Evolutionary conservation across 1,140 invertebrate species (phyloP).

Genomic region (Colletes latitarsis): DNA sequence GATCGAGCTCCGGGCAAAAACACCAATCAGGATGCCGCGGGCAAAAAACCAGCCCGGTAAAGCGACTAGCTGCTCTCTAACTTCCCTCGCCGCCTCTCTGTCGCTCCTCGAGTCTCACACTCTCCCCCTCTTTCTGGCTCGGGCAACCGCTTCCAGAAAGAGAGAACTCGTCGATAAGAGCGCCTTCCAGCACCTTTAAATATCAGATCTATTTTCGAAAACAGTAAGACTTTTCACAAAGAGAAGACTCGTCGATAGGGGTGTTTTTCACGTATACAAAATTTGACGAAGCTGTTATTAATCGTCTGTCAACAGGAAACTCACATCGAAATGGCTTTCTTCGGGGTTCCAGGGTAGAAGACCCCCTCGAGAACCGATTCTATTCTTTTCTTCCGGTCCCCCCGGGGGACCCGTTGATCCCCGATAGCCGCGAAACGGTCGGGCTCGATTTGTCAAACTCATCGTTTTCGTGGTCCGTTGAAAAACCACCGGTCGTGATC

Average conservation of each 20-base stretch:
- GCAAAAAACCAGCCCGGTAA: slow-evolving; percentile 65
- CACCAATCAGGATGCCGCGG: slow-evolving; percentile 64
- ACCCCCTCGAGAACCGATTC: background rate
- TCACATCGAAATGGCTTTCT: too few relatives aligned
- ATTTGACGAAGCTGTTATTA: too few relatives aligned
- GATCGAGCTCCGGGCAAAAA: slow-evolving; percentile 69
- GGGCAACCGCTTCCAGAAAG: background rate
- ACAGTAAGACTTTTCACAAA: background rate
- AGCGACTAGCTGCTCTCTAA: slow-evolving; percentile 52
- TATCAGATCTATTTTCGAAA: too few relatives aligned
- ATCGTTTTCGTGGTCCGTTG: slow-evolving; percentile 3
- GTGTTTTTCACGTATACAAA: too few relatives aligned
- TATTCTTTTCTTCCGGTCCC: background rate
- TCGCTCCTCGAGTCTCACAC: slow-evolving; percentile 7
- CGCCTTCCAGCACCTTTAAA: too few relatives aligned
- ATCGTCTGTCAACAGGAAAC: too few relatives aligned
- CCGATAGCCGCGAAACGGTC: slow-evolving; percentile 13
- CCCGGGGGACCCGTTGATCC: background rate
- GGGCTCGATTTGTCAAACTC: slow-evolving; percentile 51
- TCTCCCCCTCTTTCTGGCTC: background rate
- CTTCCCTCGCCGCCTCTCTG: slow-evolving; percentile 12
- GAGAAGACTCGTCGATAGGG: background rate
- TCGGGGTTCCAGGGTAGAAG: background rate
- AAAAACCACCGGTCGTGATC: slow-evolving; percentile 21
- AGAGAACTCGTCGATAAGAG: background rate